phyloP scores from a whole-genome alignment of 2,113 vertebrate genomes.

The Anseranas semipalmata region DNA sequence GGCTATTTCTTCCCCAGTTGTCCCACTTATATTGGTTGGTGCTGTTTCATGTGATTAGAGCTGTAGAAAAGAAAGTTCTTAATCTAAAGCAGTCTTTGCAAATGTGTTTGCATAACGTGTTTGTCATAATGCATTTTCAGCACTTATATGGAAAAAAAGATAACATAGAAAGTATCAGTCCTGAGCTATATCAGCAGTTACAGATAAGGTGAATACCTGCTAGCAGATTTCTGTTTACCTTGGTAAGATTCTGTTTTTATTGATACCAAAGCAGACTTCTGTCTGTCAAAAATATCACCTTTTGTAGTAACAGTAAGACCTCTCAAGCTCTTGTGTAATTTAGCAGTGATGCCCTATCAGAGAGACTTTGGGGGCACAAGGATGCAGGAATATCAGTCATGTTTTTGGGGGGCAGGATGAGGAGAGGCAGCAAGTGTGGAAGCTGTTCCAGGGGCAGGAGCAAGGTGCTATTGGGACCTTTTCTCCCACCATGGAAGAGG shows the following conservation, averaged over 20 bases:
- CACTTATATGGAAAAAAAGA: not conserved
- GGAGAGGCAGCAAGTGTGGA: not conserved
- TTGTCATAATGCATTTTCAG: not conserved
- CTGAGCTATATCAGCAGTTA: not conserved
- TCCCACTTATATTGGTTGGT: not conserved
- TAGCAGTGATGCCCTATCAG: not conserved
- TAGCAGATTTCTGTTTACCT: not conserved
- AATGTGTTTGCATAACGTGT: not conserved
- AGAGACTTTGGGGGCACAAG: not conserved
- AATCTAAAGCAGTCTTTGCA: not conserved
- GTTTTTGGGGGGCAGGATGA: not conserved
- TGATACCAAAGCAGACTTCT: not conserved
- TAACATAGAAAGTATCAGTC: not conserved
- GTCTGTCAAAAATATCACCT: not conserved
- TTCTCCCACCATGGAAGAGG: rapidly evolving
- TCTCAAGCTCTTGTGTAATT: not conserved
- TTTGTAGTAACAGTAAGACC: not conserved
- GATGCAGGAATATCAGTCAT: not conserved
- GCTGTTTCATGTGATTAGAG: not conserved
- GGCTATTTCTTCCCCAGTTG: not conserved
- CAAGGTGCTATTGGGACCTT: not conserved
- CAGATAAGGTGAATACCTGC: not conserved
- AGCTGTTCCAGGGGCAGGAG: not conserved
- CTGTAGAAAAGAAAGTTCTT: not conserved
- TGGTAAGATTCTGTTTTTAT: not conserved